A percentile compares a stretch with the other conserved stretches of the same genome.
Evolutionary conservation across 2,797 vertebrate genomes (phyloP).

Genomic region (Amniataba percoides): DNA sequence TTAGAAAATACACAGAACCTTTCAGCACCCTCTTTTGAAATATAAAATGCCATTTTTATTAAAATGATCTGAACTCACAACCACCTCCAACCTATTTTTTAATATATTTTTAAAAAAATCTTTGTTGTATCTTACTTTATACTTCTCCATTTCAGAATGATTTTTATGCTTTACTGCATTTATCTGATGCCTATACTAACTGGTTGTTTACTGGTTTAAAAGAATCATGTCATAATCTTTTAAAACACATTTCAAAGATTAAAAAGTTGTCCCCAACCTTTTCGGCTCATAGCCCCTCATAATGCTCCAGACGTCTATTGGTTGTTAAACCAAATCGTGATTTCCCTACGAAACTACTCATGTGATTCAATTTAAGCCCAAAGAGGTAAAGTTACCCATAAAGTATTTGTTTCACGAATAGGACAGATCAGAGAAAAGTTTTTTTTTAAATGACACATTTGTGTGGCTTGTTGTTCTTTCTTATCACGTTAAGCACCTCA

Average conservation of each 20-base stretch:
- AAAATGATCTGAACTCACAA: background rate
- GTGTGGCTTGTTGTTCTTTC: background rate
- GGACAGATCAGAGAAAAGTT: no score
- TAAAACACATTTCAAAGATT: background rate
- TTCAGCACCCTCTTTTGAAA: background rate
- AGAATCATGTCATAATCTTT: background rate
- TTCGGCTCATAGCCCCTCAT: background rate
- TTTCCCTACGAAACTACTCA: background rate
- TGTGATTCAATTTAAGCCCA: background rate
- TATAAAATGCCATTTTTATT: background rate
- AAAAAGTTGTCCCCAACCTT: background rate
- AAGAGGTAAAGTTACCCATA: background rate
- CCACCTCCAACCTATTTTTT: no score
- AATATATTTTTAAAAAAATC: background rate
- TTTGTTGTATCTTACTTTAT: background rate
- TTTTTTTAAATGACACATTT: background rate
- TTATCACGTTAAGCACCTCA: background rate
- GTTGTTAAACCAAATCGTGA: background rate
- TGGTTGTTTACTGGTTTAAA: background rate
- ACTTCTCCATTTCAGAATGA: background rate
- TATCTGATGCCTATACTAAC: background rate
- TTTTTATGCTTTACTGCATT: background rate
- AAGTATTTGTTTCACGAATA: background rate
- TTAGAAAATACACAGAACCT: background rate
- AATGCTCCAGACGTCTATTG: background rate